Conservation (phyloP, 2,113 vertebrate genomes). For the Eptesicus fuscus region DNA sequence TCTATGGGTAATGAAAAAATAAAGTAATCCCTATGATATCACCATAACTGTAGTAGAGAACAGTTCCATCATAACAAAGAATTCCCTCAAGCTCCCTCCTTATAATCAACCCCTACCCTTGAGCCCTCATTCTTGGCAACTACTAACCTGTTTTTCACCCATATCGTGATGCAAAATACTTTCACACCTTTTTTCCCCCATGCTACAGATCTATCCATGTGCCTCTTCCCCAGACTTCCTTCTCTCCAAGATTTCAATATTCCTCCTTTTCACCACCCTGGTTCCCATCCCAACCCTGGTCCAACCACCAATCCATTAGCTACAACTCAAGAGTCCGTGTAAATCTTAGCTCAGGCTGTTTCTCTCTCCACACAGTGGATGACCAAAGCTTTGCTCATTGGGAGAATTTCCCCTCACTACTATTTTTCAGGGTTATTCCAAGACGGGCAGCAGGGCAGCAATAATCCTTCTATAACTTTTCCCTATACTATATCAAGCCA, state of each 20-base stretch:
- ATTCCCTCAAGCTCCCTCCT: background rate
- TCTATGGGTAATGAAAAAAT: background rate
- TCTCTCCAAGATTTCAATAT: background rate
- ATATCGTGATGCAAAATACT: background rate
- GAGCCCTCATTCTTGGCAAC: background rate
- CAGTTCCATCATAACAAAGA: background rate
- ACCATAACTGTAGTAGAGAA: background rate
- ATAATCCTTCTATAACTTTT: background rate
- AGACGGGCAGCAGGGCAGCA: background rate
- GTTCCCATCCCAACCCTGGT: background rate
- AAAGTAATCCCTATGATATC: background rate
- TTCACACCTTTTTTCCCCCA: background rate
- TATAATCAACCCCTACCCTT: background rate
- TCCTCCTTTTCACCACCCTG: background rate
- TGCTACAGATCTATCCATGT: background rate
- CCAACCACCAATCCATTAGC: background rate
- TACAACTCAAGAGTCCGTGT: background rate
- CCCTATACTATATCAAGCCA: background rate
- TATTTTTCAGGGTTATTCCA: background rate
- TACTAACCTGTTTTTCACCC: background rate
- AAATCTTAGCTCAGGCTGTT: background rate
- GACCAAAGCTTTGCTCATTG: background rate
- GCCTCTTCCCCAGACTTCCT: background rate
- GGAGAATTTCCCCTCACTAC: background rate
- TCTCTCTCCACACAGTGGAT: background rate